Conservation (phyloP, 2,888 invertebrate genomes). For the Seira sanloemensis region DNA sequence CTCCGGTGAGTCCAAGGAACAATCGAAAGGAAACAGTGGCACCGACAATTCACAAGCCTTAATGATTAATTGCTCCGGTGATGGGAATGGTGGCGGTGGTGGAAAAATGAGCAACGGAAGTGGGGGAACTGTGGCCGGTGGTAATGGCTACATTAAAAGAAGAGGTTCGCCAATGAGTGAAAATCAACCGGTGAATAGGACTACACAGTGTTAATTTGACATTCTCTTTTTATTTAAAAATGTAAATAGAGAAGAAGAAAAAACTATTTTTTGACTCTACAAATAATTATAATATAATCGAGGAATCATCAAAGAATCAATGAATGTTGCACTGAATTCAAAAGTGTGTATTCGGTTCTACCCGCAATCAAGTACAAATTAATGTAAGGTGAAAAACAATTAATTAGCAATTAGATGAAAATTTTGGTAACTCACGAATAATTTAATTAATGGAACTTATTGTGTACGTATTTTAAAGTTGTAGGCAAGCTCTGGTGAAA, state of each 20-base stretch:
- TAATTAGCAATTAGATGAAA: too few relatives aligned
- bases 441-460: too few relatives aligned
- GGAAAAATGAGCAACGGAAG: slow-evolving; percentile 65
- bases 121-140: slow-evolving; percentile 47
- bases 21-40: slow-evolving; percentile 47
- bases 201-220: slow-evolving; percentile 68
- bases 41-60: slow-evolving; percentile 65
- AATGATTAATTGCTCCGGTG: slow-evolving; percentile 60
- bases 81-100: too few relatives aligned
- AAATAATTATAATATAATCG: too few relatives aligned
- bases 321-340: not conserved
- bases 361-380: slow-evolving; percentile 51
- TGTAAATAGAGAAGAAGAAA: too few relatives aligned
- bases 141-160: slow-evolving; percentile 67
- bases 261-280: too few relatives aligned
- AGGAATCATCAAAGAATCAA: not conserved
- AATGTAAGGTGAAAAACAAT: slow-evolving; percentile 14
- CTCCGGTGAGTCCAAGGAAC: slow-evolving; percentile 44
- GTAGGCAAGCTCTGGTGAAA: too few relatives aligned
- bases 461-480: too few relatives aligned
- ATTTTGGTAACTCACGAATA: too few relatives aligned
- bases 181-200: slow-evolving; percentile 66
- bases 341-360: slow-evolving; percentile 53
- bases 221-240: too few relatives aligned
- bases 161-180: slow-evolving; percentile 62